A percentile compares a stretch with the other conserved stretches of the same genome.
phyloP scores from a whole-genome alignment of 2,888 invertebrate genomes.

The Temnothorax ravouxi region DNA sequence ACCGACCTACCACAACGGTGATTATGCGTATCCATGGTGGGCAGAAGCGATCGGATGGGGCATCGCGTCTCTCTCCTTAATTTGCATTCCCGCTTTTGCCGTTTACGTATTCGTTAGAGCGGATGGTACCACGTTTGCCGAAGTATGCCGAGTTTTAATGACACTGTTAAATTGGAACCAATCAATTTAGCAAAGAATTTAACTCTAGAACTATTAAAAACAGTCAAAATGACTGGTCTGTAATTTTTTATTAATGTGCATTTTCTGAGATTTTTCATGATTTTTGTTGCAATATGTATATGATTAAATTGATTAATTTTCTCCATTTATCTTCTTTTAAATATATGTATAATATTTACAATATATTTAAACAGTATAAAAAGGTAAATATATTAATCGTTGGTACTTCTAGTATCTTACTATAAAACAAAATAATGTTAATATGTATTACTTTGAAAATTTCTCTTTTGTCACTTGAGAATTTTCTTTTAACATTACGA shows the following conservation, averaged over 20 bases:
- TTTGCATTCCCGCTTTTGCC: constrained; percentile 95
- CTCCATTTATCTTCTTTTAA: not conserved
- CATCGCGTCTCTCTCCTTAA: constrained; percentile 93
- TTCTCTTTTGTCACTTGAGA: not conserved
- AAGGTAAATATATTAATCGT: not conserved
- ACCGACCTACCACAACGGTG: constrained; percentile 94
- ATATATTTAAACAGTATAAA: not conserved
- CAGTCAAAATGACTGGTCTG: not conserved
- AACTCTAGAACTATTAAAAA: not conserved
- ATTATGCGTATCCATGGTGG: constrained; percentile 94
- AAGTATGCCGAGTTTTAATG: constrained; percentile 87
- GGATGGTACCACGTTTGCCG: constrained; percentile 90
- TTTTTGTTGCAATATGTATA: not conserved
- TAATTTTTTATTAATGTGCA: not conserved
- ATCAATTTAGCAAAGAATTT: not conserved
- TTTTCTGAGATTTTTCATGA: not conserved
- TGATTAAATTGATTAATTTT: not conserved
- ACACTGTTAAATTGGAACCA: constrained; percentile 13
- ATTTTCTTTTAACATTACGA: not conserved
- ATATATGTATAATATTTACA: not conserved
- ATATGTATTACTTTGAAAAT: constrained; percentile 1
- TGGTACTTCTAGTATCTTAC: not conserved
- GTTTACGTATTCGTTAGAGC: constrained; percentile 91
- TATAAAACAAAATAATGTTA: not conserved
- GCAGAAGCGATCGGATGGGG: constrained; percentile 95